These are phyloP conservation scores for Drymonia ruficornis DNA, from an alignment of 2,888 invertebrate genomes.

Conservation along the genomic window DNA sequence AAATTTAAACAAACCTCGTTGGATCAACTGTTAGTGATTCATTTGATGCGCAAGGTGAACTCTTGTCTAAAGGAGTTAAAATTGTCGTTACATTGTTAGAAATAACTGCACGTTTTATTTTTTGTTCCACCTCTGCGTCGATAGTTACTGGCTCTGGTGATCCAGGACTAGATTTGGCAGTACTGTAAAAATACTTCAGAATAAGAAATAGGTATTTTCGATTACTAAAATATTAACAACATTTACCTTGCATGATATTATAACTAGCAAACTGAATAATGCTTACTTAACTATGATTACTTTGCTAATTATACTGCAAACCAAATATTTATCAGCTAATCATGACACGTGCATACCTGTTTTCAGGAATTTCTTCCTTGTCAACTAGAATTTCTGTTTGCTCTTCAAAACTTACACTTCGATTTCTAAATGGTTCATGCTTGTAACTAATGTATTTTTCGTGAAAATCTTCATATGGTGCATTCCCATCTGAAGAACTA, in stretches of 20 bases:
- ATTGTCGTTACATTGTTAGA: conserved; percentile 65
- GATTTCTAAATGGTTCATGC: conserved; percentile 90
- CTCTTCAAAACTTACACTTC: conserved; percentile 90
- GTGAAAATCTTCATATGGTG: conserved; percentile 90
- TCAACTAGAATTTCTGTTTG: conserved; percentile 68
- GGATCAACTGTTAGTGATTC: conserved; percentile 93
- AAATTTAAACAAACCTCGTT: conserved; percentile 69
- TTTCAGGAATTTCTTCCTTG: conserved; percentile 63
- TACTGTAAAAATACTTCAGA: conserved; percentile 55
- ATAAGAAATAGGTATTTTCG: no score
- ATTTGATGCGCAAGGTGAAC: conserved; percentile 91
- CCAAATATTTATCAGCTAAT: conserved; percentile 17
- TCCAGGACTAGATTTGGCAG: conserved; percentile 87
- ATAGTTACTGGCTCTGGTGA: conserved; percentile 79
- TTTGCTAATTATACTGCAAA: conserved; percentile 14
- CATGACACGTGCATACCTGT: conserved; percentile 65
- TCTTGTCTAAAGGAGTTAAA: conserved; percentile 77
- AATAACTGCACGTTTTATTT: conserved; percentile 58
- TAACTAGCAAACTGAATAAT: conserved; percentile 18
- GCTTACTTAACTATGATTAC: conserved; percentile 17
- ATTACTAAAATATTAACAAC: no score
- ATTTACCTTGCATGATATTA: conserved; percentile 1
- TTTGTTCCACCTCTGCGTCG: conserved; percentile 57
- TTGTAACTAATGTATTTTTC: conserved; percentile 90
- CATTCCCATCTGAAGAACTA: conserved; percentile 85